These are phyloP conservation scores for Eulimnadia texana DNA, from an alignment of 1,140 invertebrate species.

Conservation along the genomic window DNA sequence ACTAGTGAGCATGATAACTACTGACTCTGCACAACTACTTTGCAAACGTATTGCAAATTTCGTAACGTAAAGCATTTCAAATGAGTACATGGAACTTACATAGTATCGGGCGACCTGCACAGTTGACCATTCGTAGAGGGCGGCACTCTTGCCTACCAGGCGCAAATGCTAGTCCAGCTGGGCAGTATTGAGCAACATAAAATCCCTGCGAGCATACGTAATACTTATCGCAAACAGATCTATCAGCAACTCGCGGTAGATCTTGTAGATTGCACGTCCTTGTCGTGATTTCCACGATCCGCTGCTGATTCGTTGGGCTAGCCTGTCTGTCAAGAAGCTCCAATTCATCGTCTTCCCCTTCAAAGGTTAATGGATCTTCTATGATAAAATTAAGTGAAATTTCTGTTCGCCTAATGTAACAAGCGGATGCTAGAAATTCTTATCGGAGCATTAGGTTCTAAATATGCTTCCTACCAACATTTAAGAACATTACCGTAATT, in stretches of 20 bases:
- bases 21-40: too few species aligned
- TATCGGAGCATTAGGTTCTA: too few species aligned
- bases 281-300: background rate
- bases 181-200: constrained; percentile 2
- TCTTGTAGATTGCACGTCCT: background rate
- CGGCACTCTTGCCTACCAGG: constrained; percentile 1
- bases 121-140: background rate
- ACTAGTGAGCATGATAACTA: too few species aligned
- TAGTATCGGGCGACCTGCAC: background rate
- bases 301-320: background rate
- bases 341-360: background rate
- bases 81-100: background rate
- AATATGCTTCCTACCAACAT: too few species aligned
- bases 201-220: background rate
- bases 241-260: background rate
- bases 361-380: too few species aligned
- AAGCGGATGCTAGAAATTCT: too few species aligned
- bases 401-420: too few species aligned
- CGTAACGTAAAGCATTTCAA: background rate
- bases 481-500: too few species aligned
- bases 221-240: background rate
- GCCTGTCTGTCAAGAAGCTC: background rate
- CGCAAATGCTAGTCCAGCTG: background rate
- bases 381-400: too few species aligned
- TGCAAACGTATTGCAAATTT: background rate